These are phyloP conservation scores for Yponomeuta sedellus DNA, from an alignment of 2,888 invertebrate genomes.

Conservation along the genomic window DNA sequence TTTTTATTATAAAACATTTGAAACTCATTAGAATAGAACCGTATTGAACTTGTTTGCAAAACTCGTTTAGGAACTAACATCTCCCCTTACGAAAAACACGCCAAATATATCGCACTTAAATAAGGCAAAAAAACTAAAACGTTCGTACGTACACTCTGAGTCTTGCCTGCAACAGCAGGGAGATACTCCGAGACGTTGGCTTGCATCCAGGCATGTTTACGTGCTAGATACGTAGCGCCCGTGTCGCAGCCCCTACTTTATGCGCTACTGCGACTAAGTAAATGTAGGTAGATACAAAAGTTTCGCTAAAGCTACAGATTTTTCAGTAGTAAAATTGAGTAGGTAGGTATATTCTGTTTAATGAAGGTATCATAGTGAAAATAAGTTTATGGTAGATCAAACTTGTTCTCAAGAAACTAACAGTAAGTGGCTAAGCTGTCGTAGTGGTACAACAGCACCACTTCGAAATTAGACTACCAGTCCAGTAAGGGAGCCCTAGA, in stretches of 20 bases:
- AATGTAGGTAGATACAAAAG: background rate
- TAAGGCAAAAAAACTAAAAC: constrained; percentile 5
- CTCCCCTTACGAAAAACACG: background rate
- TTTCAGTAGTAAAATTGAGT: no score
- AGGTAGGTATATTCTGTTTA: no score
- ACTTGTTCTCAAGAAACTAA: no score
- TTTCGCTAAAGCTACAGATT: background rate
- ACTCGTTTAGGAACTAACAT: background rate
- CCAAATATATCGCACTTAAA: background rate
- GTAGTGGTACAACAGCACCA: no score
- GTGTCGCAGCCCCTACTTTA: constrained; percentile 1
- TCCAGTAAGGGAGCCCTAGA: no score
- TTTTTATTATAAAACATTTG: background rate
- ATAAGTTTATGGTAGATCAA: no score
- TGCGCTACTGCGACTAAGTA: background rate
- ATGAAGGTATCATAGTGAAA: no score
- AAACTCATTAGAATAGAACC: background rate
- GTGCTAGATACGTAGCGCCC: constrained; percentile 10
- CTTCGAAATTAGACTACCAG: no score
- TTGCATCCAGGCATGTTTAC: constrained; percentile 11
- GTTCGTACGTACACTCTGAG: background rate
- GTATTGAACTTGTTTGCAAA: background rate
- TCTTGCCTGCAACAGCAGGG: background rate
- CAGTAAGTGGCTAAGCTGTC: no score
- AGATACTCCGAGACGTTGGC: constrained; percentile 9